Percentiles rank a stretch among this genome's conserved stretches.
Evolutionary conservation across 2,888 invertebrate genomes (phyloP).

Genomic region (Priocnemis perturbator): DNA sequence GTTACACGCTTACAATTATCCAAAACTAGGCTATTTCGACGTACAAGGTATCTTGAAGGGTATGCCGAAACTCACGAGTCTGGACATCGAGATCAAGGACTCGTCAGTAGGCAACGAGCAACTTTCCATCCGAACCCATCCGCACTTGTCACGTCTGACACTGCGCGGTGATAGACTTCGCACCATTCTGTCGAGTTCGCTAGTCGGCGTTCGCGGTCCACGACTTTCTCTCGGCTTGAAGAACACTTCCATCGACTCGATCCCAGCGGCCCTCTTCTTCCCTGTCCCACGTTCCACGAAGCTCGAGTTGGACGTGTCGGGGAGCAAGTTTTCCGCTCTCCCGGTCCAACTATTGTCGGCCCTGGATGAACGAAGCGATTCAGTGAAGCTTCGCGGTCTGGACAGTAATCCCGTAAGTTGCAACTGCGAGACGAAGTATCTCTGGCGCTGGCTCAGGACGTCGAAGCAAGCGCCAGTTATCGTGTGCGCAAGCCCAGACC

Average conservation of each 20-base stretch:
- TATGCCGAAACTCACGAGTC: conserved; percentile 83
- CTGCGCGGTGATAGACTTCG: conserved; percentile 85
- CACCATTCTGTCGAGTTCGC: conserved; percentile 87
- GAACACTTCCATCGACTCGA: conserved; percentile 86
- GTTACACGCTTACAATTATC: conserved; percentile 85
- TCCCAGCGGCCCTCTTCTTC: conserved; percentile 90
- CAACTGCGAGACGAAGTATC: conserved; percentile 88
- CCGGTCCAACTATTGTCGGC: conserved; percentile 87
- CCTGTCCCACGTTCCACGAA: conserved; percentile 91
- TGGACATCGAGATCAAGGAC: conserved; percentile 93
- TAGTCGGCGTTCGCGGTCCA: conserved; percentile 88
- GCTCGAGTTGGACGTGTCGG: conserved; percentile 86
- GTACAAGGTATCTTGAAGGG: conserved; percentile 89
- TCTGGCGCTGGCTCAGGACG: conserved; percentile 86
- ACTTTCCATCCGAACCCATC: conserved; percentile 86
- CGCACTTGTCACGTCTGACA: conserved; percentile 84
- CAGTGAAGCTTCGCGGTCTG: conserved; percentile 84
- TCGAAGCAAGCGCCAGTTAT: conserved; percentile 70
- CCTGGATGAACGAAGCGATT: conserved; percentile 87
- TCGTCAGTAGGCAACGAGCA: conserved; percentile 88
- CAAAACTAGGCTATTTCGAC: conserved; percentile 89
- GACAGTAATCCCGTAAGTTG: conserved; percentile 89
- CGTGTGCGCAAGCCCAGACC: conserved; percentile 83
- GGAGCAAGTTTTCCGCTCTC: conserved; percentile 85
- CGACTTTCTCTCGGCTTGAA: conserved; percentile 84